A percentile compares a stretch with the other conserved stretches of the same genome.
Evolutionary conservation across 2,113 vertebrate genomes (phyloP).

Genomic region (Machaerirhynchus nigripectus): DNA sequence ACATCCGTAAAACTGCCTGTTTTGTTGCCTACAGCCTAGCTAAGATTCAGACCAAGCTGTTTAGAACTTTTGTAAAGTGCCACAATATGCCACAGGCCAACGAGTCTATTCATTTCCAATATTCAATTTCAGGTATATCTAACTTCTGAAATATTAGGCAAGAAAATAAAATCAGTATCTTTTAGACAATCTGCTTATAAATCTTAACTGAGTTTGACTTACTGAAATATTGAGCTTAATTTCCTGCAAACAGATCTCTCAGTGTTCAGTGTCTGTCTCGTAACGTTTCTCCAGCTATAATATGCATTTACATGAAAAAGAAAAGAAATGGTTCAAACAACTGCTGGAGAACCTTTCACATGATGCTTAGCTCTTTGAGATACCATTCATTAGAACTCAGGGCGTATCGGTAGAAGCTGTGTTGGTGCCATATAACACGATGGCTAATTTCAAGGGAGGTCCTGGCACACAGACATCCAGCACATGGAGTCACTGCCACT

Average conservation of each 20-base stretch:
- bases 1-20: not conserved
- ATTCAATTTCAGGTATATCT: not conserved
- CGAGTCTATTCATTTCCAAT: not conserved
- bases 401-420: not conserved
- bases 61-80: not conserved
- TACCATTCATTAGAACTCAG: not conserved
- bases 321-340: not conserved
- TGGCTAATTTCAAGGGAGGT: not conserved
- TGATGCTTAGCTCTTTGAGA: not conserved
- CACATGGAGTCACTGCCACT: not conserved
- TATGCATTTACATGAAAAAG: not conserved
- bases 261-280: not conserved
- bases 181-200: not conserved
- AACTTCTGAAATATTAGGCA: not conserved
- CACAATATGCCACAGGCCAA: not conserved
- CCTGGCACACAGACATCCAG: not conserved
- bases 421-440: not conserved
- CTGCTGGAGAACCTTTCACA: not conserved
- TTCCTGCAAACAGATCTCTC: not conserved
- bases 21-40: not conserved
- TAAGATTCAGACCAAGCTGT: not conserved
- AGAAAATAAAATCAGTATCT: not conserved
- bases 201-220: not conserved
- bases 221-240: not conserved
- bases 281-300: not conserved